Percentiles rank a stretch among this genome's conserved stretches.
These are phyloP conservation scores for Philhelius pedissequus DNA, from an alignment of 2,888 invertebrate genomes.

Conservation along the genomic window DNA sequence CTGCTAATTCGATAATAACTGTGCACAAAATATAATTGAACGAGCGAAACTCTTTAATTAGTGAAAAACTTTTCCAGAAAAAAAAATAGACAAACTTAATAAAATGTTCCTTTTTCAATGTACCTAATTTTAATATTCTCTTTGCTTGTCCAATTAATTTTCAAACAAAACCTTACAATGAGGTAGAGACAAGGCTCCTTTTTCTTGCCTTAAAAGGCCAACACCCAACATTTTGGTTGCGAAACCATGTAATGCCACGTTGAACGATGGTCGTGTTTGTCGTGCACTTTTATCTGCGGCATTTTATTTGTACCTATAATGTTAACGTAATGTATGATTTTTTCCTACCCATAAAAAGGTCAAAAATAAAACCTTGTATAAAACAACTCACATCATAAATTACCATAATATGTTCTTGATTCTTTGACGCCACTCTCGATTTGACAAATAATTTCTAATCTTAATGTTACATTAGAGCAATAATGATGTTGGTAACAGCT, in stretches of 20 bases:
- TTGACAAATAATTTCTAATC: slow-evolving; percentile 12
- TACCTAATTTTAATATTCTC: neutral
- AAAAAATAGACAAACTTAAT: neutral
- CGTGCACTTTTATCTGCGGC: slow-evolving; percentile 60
- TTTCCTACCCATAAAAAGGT: slow-evolving; percentile 35
- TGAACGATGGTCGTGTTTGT: slow-evolving; percentile 33
- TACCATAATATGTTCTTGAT: slow-evolving; percentile 37
- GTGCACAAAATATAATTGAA: slow-evolving; percentile 51
- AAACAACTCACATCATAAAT: slow-evolving; percentile 11
- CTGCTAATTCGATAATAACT: slow-evolving; percentile 21
- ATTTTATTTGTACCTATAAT: too few species aligned
- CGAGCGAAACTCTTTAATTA: slow-evolving; percentile 16
- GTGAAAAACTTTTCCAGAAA: slow-evolving; percentile 17
- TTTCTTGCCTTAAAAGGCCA: slow-evolving; percentile 48
- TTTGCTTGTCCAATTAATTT: slow-evolving; percentile 59
- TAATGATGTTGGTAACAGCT: slow-evolving; percentile 37
- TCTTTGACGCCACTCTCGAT: slow-evolving; percentile 20
- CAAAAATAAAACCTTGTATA: slow-evolving; percentile 28
- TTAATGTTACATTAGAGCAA: neutral
- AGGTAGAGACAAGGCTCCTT: slow-evolving; percentile 10
- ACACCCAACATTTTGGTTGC: slow-evolving; percentile 48
- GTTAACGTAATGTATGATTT: neutral
- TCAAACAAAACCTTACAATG: slow-evolving; percentile 49
- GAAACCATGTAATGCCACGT: slow-evolving; percentile 44
- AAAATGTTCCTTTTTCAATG: neutral